phyloP scores from a whole-genome alignment of 2,797 vertebrate species.

The Lycodopsis pacificus region DNA sequence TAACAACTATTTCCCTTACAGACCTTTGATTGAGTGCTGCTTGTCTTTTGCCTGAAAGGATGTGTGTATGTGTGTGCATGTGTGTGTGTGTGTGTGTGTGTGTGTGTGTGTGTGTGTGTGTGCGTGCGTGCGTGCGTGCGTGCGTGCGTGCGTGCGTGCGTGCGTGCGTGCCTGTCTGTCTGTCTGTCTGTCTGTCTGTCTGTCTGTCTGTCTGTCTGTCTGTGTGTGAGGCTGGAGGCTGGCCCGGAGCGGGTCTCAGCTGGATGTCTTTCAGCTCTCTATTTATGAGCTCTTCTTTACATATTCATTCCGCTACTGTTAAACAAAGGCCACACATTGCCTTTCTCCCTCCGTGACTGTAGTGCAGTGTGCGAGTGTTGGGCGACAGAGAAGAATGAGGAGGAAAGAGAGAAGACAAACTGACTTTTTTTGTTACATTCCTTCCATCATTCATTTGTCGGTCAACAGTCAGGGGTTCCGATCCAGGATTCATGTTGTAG shows the following conservation, averaged over 20 bases:
- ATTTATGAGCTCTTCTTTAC: slow-evolving; percentile 86
- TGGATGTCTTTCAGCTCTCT: slow-evolving; percentile 82
- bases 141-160: slow-evolving; percentile 51
- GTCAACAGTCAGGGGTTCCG: neutral
- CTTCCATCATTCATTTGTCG: slow-evolving; percentile 4
- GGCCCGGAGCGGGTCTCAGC: slow-evolving; percentile 76
- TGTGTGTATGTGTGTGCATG: slow-evolving; percentile 48
- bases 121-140: too few species aligned
- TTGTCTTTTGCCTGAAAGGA: slow-evolving; percentile 63
- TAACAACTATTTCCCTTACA: slow-evolving; percentile 75
- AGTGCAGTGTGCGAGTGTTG: slow-evolving; percentile 38
- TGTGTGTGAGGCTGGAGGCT: slow-evolving; percentile 55
- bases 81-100: slow-evolving; percentile 51
- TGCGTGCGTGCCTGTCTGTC: slow-evolving; percentile 46
- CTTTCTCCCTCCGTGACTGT: slow-evolving; percentile 58
- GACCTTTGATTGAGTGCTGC: slow-evolving; percentile 75
- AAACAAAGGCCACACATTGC: slow-evolving; percentile 77
- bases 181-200: too few species aligned
- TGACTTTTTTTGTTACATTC: neutral
- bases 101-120: slow-evolving; percentile 51
- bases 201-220: slow-evolving; percentile 44
- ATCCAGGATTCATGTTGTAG: neutral
- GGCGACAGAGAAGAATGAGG: slow-evolving; percentile 19
- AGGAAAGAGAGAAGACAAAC: neutral
- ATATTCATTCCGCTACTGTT: slow-evolving; percentile 84